Evolutionary conservation across 2,113 vertebrate genomes (phyloP), one percentile per base, ranked within the genome.

Genomic region (Uropsilus gracilis): DNA sequence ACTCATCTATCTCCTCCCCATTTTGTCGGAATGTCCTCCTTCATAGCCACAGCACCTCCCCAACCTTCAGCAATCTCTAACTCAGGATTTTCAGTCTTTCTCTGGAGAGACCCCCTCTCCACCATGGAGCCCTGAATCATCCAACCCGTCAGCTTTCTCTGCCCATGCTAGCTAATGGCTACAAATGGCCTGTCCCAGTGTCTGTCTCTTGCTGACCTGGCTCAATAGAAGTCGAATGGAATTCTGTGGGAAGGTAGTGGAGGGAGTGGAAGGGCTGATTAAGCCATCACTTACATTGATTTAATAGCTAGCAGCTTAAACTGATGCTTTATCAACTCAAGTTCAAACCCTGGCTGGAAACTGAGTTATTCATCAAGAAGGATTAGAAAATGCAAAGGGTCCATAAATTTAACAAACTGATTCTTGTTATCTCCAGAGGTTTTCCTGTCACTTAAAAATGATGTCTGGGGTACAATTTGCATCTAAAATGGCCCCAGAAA

Each of bases 361-460:
- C 92, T 55, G 94, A 97, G 95, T 96, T 97, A 98, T 98, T 98
- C 97, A 98, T 98, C 98, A 98, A 95, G 85, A 94, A 17, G 97
- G 97, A 98, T 98, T 98, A 98, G 81, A 93, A 97, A 97, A 97
- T 97, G 97, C 98, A 97, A 97, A 95, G 84, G 93, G 94, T 98
- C 96, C 97, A 98, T 98, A 98, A 97, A 98, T 98, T 98, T 98
- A 97, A 96, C 95, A 97, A 97, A 95, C 97, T 89, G 59, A 97
- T 94, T 98, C 96, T 13, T 97, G 94, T 98, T 99, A 98, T 98
- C 98, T 98, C 96, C 96, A 97, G 96, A 98, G 98, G 98, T 98
- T 98, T 98, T 97, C 97, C 96, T 98, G 98, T 98, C 98, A 98
- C 96, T 98, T 97, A 96, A 96, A 96, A 95, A 97, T 98, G 97